These are phyloP conservation scores for Conomelus anceps DNA, from an alignment of 2,888 invertebrate species.

Conservation along the genomic window DNA sequence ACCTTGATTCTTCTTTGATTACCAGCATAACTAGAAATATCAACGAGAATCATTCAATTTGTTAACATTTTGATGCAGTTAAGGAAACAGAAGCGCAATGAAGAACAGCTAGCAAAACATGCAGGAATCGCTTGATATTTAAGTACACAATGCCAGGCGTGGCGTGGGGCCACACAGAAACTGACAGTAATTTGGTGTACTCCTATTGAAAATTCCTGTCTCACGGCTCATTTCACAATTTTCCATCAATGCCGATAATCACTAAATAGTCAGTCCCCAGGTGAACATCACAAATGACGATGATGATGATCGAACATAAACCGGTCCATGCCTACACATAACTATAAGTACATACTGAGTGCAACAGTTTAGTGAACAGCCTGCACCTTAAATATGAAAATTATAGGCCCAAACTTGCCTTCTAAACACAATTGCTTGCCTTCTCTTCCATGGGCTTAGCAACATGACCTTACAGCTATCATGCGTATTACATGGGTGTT, in stretches of 20 bases:
- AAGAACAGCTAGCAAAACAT: no score
- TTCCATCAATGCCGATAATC: background rate
- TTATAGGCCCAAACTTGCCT: background rate
- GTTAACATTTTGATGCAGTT: background rate
- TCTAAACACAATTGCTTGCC: background rate
- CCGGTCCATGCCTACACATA: background rate
- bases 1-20: no score
- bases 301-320: background rate
- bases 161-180: background rate
- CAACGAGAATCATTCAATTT: background rate
- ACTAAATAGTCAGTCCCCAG: background rate
- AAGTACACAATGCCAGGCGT: background rate
- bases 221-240: background rate
- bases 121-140: background rate
- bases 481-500: background rate
- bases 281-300: background rate
- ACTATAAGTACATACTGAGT: background rate
- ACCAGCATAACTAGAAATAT: background rate
- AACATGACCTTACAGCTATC: background rate
- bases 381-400: background rate
- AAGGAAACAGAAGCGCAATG: background rate
- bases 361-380: background rate
- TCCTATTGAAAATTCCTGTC: background rate
- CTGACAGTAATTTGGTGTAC: background rate
- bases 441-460: background rate